A percentile compares a stretch with the other conserved stretches of the same genome.
Evolutionary conservation across 1,140 invertebrate genomes (phyloP).

Genomic region (Zaprionus ornatus): DNA sequence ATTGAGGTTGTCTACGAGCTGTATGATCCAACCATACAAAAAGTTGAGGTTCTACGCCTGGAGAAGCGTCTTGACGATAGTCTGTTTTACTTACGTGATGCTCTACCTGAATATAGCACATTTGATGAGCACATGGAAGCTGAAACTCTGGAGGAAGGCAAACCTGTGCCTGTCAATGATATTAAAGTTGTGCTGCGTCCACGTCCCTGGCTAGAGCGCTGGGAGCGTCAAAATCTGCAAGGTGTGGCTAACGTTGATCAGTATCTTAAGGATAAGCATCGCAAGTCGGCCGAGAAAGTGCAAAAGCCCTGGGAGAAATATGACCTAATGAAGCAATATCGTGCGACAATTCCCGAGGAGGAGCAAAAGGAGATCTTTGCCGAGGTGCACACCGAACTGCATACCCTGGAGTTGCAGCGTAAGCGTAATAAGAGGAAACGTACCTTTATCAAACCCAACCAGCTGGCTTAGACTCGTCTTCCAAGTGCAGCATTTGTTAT

Average conservation of each 20-base stretch:
- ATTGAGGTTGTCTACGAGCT: conserved; percentile 92
- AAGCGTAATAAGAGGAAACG: conserved; percentile 89
- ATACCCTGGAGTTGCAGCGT: conserved; percentile 87
- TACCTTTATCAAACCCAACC: conserved; percentile 87
- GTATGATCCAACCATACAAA: conserved; percentile 96
- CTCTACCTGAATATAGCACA: conserved; percentile 96
- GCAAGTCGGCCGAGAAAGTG: conserved; percentile 85
- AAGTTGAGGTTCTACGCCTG: conserved; percentile 94
- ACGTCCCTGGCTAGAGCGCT: conserved; percentile 93
- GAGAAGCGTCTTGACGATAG: conserved; percentile 97
- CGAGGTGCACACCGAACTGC: conserved; percentile 91
- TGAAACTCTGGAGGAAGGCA: conserved; percentile 90
- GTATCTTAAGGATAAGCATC: conserved; percentile 86
- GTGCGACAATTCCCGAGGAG: conserved; percentile 93
- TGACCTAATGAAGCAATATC: conserved; percentile 97
- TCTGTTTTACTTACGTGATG: conserved; percentile 96
- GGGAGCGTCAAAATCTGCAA: conserved; percentile 92
- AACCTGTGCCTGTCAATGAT: conserved; percentile 93
- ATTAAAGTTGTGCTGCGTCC: conserved; percentile 94
- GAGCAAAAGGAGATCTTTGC: conserved; percentile 93
- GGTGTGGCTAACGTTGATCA: conserved; percentile 89
- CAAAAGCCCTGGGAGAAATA: conserved; percentile 94
- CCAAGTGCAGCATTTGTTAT: conserved; percentile 48
- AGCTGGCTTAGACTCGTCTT: conserved; percentile 83
- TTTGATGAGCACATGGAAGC: conserved; percentile 96